phyloP scores from a whole-genome alignment of 2,113 vertebrate genomes.

The Rhipidura dahli region DNA sequence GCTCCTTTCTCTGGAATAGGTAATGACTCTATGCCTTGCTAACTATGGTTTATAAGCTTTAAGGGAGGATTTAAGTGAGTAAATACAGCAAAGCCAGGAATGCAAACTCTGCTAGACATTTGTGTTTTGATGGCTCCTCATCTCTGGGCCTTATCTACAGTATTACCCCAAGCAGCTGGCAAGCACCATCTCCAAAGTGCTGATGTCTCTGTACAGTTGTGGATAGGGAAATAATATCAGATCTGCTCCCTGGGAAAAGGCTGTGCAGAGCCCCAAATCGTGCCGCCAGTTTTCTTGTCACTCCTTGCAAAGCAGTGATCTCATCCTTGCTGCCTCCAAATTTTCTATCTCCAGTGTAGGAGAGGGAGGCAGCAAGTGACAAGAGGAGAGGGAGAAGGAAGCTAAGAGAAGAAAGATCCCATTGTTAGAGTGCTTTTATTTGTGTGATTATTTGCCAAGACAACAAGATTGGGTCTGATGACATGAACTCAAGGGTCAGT shows the following conservation, averaged over 20 bases:
- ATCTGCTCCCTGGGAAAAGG: conserved; percentile 16
- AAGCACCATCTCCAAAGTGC: background rate
- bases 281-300: conserved; percentile 15
- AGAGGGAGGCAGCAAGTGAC: conserved; percentile 29
- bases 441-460: conserved; percentile 60
- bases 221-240: conserved; percentile 26
- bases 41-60: background rate
- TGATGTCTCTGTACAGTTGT: conserved; percentile 31
- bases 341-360: conserved; percentile 44
- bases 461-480: conserved; percentile 55
- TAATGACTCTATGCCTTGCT: background rate
- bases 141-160: conserved; percentile 54
- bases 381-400: background rate
- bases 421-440: conserved; percentile 64
- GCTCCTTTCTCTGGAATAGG: background rate
- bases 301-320: conserved; percentile 46
- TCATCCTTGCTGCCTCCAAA: conserved; percentile 61
- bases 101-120: conserved; percentile 1
- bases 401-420: conserved; percentile 46
- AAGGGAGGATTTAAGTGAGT: conserved; percentile 20
- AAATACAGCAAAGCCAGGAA: conserved; percentile 37
- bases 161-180: conserved; percentile 5
- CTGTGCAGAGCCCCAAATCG: background rate
- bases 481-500: conserved; percentile 36
- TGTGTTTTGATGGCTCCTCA: conserved; percentile 37